phyloP scores from a whole-genome alignment of 2,113 vertebrate genomes.

The Gila orcuttii region DNA sequence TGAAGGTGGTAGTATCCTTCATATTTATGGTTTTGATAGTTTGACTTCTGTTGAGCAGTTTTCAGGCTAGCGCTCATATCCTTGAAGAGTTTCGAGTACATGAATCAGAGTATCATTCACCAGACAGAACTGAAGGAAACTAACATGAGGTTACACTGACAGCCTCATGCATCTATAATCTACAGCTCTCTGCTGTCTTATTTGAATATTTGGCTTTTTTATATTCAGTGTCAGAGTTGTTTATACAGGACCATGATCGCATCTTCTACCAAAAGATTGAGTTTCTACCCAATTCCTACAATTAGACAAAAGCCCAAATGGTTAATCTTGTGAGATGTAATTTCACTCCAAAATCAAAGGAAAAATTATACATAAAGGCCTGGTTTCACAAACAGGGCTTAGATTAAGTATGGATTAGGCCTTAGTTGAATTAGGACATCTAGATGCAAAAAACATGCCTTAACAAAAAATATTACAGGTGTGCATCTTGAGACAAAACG shows the following conservation, averaged over 20 bases:
- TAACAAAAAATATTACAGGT: no score
- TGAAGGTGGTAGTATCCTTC: not conserved
- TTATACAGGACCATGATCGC: not conserved
- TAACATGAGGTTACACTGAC: not conserved
- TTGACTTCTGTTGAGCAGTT: not conserved
- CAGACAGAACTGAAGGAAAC: not conserved
- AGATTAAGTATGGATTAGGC: no score
- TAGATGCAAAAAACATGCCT: no score
- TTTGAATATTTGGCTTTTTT: not conserved
- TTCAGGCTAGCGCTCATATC: not conserved
- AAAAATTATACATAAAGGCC: not conserved
- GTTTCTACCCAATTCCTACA: not conserved
- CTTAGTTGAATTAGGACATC: no score
- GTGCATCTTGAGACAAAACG: no score
- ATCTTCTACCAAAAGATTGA: not conserved
- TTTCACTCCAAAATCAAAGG: not conserved
- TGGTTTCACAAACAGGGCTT: no score
- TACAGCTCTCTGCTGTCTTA: not conserved
- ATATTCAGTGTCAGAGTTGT: not conserved
- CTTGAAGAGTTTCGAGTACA: no score
- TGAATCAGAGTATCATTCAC: not conserved
- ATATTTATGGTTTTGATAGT: not conserved
- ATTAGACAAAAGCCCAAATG: not conserved
- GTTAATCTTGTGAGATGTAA: not conserved
- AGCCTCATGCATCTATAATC: slow-evolving; percentile 8